Base-by-base conservation (phyloP, 2,113 vertebrate genomes). In the Leuciscus idus region DNA sequence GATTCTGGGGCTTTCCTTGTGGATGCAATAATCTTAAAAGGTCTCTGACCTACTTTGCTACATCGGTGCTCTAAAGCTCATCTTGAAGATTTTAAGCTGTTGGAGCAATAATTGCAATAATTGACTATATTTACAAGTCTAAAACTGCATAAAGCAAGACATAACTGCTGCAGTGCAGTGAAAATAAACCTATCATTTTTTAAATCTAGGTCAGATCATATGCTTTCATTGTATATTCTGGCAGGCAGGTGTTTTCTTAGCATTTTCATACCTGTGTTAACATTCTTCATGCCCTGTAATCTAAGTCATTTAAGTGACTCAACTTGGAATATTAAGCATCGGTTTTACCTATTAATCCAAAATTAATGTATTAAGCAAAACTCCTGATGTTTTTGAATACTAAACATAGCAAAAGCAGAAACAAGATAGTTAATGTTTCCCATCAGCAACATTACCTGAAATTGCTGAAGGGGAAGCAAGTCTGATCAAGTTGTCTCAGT, bases 401-500 rank as follows among this genome's bases (percentile, higher is more conserved):
- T 81, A 28, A 66, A 48, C 6, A 17, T 64, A 64, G 13, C 59
- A 81, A 81, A 81, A 48, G 59, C 13, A n/a, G 61, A 50, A 66
- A 81, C n/a, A 68, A 66, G 19, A 52, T 26, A 50, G 80, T 50
- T 48, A 23, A 10, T 21, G 43, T 28, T 82, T 85, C 17, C 19
- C 5, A 28, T 50, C 59, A 70, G 70, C 11, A 36, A 23, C 28
- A 26, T 68, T 52, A 76, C 30, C 36, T 46, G 46, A 57, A 57
- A 62, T 7, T 55, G 73, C 66, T 12, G 4, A 6, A 76, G 72
- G 66, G 39, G 26, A 77, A 85, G 76, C 84, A 77, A 75, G 86
- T 81, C 81, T 84, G 5, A 28, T 70, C 86, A 87, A 33, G 81
- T 61, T 17, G 62, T 68, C 61, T 82, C 17, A n/a, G 77, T 84